Evolutionary conservation across 92 coral and sea anemone species (phyloP).

Genomic region (Umimayanthus kanabou): DNA sequence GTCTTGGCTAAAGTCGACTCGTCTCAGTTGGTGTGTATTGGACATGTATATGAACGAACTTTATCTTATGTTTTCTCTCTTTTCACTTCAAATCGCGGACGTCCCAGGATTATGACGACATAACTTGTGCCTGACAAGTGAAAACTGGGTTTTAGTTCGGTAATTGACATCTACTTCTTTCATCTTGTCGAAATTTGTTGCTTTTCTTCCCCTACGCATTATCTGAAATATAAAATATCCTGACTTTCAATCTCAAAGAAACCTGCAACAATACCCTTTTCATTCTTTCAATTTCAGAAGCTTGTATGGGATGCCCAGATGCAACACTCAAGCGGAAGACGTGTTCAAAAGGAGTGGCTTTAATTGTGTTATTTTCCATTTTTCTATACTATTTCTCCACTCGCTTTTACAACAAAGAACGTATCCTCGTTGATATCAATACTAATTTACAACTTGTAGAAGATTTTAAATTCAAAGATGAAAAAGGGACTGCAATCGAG

Average conservation of each 20-base stretch:
- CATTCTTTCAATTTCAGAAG: background rate
- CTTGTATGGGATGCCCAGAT: conserved; percentile 32
- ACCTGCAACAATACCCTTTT: background rate
- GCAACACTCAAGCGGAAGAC: background rate
- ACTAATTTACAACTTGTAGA: background rate
- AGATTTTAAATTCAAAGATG: background rate
- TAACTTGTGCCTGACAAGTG: no score
- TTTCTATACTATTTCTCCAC: background rate
- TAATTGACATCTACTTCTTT: background rate
- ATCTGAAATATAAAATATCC: no score
- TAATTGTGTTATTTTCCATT: background rate
- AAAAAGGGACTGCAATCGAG: background rate
- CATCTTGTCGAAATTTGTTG: background rate
- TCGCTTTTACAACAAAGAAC: background rate
- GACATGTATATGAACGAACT: no score
- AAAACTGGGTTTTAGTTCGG: no score
- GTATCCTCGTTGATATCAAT: no score
- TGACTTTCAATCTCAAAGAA: background rate
- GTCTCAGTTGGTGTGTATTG: no score
- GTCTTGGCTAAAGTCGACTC: no score
- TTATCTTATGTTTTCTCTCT: no score
- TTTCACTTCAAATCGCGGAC: no score
- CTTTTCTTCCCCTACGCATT: background rate
- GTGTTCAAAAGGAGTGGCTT: background rate
- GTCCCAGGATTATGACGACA: no score